A percentile compares a stretch with the other conserved stretches of the same genome.
These are phyloP conservation scores for Arctopsyche grandis DNA, from an alignment of 1,140 invertebrate species.

Conservation along the genomic window DNA sequence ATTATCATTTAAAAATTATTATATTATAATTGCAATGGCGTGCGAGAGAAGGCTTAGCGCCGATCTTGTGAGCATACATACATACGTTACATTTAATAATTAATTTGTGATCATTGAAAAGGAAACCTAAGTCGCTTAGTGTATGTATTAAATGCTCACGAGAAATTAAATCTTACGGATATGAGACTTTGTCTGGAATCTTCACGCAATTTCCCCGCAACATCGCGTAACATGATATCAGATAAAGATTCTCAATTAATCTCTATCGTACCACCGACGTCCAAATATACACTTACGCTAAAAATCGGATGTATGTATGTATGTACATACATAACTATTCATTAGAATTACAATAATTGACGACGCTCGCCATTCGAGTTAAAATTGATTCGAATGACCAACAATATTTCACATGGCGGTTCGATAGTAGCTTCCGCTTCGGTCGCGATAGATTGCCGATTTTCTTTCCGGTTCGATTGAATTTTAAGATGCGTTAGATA, in stretches of 20 bases:
- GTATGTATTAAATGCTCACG: not conserved
- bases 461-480: not conserved
- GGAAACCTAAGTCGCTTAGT: conserved; percentile 18
- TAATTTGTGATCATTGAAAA: conserved; percentile 39
- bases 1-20: not conserved
- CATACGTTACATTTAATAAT: conserved; percentile 3
- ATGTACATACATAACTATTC: no score
- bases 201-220: conserved; percentile 21
- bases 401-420: not conserved
- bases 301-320: no score
- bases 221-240: conserved; percentile 24
- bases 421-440: not conserved
- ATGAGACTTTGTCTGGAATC: not conserved
- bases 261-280: no score
- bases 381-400: not conserved
- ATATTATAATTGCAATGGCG: not conserved
- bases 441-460: not conserved
- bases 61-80: not conserved
- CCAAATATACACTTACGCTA: not conserved
- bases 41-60: not conserved
- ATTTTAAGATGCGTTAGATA: not conserved
- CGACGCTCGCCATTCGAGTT: not conserved
- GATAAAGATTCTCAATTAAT: not conserved
- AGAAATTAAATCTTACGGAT: conserved; percentile 11
- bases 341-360: not conserved